Percentiles rank a stretch among this genome's conserved stretches.
These are phyloP conservation scores for Pyrocephalus nanus DNA, from an alignment of 2,797 vertebrate species.

Conservation along the genomic window DNA sequence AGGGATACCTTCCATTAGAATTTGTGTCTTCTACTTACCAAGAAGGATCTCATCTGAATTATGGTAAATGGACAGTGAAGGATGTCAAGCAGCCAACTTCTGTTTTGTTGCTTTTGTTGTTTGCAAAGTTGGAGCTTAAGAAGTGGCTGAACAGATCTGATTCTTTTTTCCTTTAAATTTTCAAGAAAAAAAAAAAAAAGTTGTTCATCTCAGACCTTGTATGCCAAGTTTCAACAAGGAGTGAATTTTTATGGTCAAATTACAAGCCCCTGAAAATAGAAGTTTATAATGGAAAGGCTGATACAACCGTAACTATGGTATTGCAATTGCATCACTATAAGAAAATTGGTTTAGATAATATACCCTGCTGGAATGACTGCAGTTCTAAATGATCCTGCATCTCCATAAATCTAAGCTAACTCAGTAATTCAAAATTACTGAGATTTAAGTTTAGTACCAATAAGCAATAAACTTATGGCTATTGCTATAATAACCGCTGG, in stretches of 20 bases:
- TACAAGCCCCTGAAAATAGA: constrained; percentile 78
- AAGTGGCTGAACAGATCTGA: background rate
- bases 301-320: constrained; percentile 75
- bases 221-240: constrained; percentile 70
- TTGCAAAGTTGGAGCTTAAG: constrained; percentile 5
- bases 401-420: constrained; percentile 82
- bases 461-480: constrained; percentile 81
- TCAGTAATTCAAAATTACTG: constrained; percentile 82
- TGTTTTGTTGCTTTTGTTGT: background rate
- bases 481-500: constrained; percentile 77
- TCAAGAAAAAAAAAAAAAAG: background rate
- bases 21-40: background rate
- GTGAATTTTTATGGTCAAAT: constrained; percentile 80
- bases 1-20: background rate
- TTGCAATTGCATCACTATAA: constrained; percentile 74
- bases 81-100: background rate
- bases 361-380: constrained; percentile 78
- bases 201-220: constrained; percentile 60
- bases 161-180: constrained; percentile 15
- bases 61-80: background rate
- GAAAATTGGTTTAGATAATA: constrained; percentile 83
- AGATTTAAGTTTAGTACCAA: constrained; percentile 81
- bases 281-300: constrained; percentile 79
- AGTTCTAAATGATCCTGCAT: constrained; percentile 74
- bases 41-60: background rate